Evolutionary conservation across 2,113 vertebrate species (phyloP).

Genomic region (Apodemus speciosus): DNA sequence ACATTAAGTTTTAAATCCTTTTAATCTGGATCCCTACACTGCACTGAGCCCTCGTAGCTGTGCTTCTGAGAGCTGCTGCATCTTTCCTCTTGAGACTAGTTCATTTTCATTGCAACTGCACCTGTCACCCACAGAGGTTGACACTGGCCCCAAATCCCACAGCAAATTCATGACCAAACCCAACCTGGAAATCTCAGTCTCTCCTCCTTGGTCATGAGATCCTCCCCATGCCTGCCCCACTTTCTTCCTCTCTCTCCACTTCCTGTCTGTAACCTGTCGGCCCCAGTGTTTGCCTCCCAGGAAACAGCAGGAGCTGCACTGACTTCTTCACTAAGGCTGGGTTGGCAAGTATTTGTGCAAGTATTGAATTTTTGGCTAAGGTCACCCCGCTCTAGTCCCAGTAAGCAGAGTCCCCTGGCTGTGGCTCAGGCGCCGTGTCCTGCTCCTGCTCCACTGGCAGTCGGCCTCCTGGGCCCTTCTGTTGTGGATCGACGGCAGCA

Average conservation of each 20-base stretch:
- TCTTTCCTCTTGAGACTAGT: neutral
- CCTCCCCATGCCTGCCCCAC: too few relatives aligned
- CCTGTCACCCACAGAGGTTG: too few relatives aligned
- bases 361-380: too few relatives aligned
- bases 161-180: neutral
- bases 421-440: neutral
- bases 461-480: neutral
- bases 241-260: too few relatives aligned
- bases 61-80: neutral
- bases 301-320: neutral
- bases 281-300: neutral
- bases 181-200: neutral
- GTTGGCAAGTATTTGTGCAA: neutral
- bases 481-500: too few relatives aligned
- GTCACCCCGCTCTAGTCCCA: neutral
- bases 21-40: neutral
- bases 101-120: neutral
- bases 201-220: neutral
- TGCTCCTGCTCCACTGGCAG: too few relatives aligned
- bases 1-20: neutral
- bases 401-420: neutral
- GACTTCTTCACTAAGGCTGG: too few relatives aligned
- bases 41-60: neutral
- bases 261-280: neutral
- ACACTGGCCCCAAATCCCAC: neutral